Evolutionary conservation across 2,797 vertebrate genomes (phyloP).

Genomic region (Pipistrellus kuhlii): DNA sequence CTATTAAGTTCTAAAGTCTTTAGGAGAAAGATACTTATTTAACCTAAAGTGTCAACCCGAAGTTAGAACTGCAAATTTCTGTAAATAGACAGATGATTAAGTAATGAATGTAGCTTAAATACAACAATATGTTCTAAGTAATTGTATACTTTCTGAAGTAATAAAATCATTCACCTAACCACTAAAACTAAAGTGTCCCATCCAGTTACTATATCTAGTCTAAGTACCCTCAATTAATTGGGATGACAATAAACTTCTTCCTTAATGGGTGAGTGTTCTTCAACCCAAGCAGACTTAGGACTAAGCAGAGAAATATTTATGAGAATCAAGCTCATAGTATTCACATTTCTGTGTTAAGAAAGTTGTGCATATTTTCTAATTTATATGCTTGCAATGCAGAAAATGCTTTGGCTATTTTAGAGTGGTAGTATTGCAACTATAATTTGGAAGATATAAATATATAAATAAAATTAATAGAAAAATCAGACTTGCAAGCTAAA

Average conservation of each 20-base stretch:
- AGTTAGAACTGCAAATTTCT: neutral
- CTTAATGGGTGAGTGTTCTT: neutral
- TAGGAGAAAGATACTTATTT: neutral
- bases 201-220: neutral
- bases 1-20: conserved; percentile 35
- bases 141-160: neutral
- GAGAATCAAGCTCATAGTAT: neutral
- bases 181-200: neutral
- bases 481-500: neutral
- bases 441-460: neutral
- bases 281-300: neutral
- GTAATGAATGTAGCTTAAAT: neutral
- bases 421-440: neutral
- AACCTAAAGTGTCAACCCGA: neutral
- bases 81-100: conserved; percentile 18
- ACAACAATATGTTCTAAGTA: neutral
- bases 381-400: neutral
- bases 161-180: neutral
- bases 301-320: neutral
- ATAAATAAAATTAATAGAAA: neutral
- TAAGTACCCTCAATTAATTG: neutral
- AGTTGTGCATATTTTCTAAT: neutral
- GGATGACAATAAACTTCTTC: neutral
- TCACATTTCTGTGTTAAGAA: neutral
- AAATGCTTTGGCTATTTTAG: neutral